These are phyloP conservation scores for Takifugu rubripes DNA, from an alignment of 2,797 vertebrate genomes.

Conservation along the genomic window DNA sequence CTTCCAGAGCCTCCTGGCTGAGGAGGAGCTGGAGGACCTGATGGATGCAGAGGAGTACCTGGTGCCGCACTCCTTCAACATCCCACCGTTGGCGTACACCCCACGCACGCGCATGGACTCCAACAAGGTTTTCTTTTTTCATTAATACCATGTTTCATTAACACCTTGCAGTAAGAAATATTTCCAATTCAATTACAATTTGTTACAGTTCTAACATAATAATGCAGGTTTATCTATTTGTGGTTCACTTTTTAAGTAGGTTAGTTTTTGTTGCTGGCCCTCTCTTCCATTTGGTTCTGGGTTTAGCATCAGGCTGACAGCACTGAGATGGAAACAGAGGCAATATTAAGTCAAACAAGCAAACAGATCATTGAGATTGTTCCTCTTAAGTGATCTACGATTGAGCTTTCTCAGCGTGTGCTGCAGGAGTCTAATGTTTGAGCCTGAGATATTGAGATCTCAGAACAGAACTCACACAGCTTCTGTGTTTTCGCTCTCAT, in stretches of 20 bases:
- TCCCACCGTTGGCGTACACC: constrained; percentile 91
- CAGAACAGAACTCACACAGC: constrained; percentile 27
- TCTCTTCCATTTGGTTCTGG: constrained; percentile 6
- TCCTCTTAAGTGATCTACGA: constrained; percentile 29
- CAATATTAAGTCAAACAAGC: constrained; percentile 25
- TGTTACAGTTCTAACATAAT: not conserved
- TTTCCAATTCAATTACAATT: no score
- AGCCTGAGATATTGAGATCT: constrained; percentile 36
- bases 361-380: constrained; percentile 26
- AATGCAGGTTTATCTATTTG: no score
- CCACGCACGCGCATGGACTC: constrained; percentile 89
- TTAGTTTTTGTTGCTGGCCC: not conserved
- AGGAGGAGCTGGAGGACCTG: constrained; percentile 94
- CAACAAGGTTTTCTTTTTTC: constrained; percentile 80
- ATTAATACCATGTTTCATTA: not conserved
- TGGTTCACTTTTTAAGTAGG: not conserved
- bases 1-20: constrained; percentile 95
- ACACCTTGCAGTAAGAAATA: not conserved
- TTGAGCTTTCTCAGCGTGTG: constrained; percentile 28
- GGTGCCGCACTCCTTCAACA: constrained; percentile 90
- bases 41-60: constrained; percentile 99
- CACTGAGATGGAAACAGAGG: constrained; percentile 17
- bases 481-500: constrained; percentile 29
- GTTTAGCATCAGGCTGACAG: constrained; percentile 21
- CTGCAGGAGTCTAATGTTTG: constrained; percentile 30